Evolutionary conservation across 2,113 vertebrate genomes (phyloP), one percentile per base, ranked within the genome.

Genomic region (Petromus typicus): DNA sequence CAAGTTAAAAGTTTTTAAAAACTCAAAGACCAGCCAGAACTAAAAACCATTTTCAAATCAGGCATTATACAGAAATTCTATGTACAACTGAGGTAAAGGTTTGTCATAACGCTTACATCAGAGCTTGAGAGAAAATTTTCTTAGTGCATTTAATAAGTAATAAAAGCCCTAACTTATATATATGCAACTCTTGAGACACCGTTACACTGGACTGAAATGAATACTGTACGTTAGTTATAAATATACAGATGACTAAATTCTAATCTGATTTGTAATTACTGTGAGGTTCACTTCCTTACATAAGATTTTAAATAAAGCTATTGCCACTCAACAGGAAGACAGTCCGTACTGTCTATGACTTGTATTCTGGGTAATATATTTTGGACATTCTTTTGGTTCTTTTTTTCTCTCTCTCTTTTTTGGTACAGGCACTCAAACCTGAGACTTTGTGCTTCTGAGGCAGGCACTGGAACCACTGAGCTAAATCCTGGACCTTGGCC

Each of bases 181-280:
- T 2, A 3, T 43, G 56, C 3, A 82, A 30, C 17, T 27, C 34
- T 92, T 67, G 27, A 32, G 85, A 40, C 4, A 78, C 1, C 45
- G 59, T 45, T 82, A n/a, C 43, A 23, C 0, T 66, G 37, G 25
- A 57, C 40, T 7, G 27, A 84, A 95, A 69, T 40, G 84, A 57
- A 95, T 56, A 86, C 76, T 12, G 8, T 90, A 3, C 40, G 73
- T 57, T 79, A 32, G 67, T 64, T 96, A 93, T 81, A 94, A 87
- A 94, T 76, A 89, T 27, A 88, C 87, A 93, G 86, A 81, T 51
- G 71, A 93, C 80, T 89, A 64, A 34, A 80, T 66, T 92, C 90
- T 93, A 43, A 88, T 93, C 73, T 89, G 54, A 82, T 48, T 96
- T 45, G 78, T 67, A 7, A 83, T 43, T 73, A 30, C 71, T 96